Base-by-base conservation (phyloP, 2,888 invertebrate species). In the Chironomus riparius region DNA sequence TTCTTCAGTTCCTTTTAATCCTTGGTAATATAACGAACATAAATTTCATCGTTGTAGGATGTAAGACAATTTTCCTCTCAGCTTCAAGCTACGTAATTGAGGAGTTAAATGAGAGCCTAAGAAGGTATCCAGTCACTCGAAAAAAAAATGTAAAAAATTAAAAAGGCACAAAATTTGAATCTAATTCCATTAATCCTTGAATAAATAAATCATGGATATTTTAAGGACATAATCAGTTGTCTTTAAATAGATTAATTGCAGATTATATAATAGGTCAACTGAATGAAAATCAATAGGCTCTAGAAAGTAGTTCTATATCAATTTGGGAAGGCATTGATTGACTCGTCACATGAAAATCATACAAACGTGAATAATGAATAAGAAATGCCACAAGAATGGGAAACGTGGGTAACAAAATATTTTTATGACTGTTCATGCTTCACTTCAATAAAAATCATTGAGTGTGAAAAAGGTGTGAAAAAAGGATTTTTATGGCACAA, bases 61-160 rank as follows among this genome's bases (percentile, higher is more conserved):
- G 38, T 38, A 38, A 38, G 38, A 10, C 38, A 38, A 38, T 38
- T 10, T 38, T 10, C 38, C 7, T 38, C 38, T 38, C 38, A 38
- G 38, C 38, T 15, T 56, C 65, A 24, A 65, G 65, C 21, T 65
- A 24, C 24, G 65, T 22, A 65, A 65, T 65, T 24, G 22, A 65
- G 65, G 65, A 65, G 21, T 65, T 65, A 24, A 65, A 65, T 65
- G 65, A 65, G 21, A 65, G 65, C 65, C 65, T 65, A 65, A 65
- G 65, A 65, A 65, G 65, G 65, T 65, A 65, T 65, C 65, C 65
- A 24, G 21, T 18, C 65, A 65, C 21, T 5, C 18, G 56, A 50
- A 56, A 56, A n/a, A n/a, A 65, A 65, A 65, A 50, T 50, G 50
- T 28, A 28, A 28, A 28, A 12, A n/a, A 50, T 50, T 50, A 50